Evolutionary conservation across 2,797 vertebrate species (phyloP).

Genomic region (Gallinago solitaria): DNA sequence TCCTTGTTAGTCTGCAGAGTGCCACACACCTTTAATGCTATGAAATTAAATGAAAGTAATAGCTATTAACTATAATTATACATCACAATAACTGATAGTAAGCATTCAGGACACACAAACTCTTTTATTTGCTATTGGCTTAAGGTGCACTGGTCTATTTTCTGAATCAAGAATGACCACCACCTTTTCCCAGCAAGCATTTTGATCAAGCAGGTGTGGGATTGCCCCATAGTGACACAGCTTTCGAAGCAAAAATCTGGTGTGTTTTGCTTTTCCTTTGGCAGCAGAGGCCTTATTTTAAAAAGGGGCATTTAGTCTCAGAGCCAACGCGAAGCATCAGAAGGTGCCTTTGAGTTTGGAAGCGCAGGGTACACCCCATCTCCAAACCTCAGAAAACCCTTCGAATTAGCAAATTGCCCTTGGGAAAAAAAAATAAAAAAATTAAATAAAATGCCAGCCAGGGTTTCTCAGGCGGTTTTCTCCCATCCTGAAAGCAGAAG

Average conservation of each 20-base stretch:
- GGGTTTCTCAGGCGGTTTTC: accelerated
- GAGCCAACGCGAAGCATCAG: not conserved
- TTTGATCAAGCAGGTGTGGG: not conserved
- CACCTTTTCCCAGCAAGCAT: not conserved
- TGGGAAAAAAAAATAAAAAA: no score
- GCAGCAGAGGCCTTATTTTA: not conserved
- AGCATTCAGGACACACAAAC: not conserved
- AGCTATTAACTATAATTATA: not conserved
- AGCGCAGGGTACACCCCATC: not conserved
- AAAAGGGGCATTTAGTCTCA: not conserved
- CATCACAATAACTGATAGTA: not conserved
- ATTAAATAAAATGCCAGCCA: accelerated
- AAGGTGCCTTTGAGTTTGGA: not conserved
- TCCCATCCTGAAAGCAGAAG: not conserved
- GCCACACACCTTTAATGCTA: not conserved
- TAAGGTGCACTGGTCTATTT: not conserved
- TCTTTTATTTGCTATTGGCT: not conserved
- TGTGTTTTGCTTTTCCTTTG: not conserved
- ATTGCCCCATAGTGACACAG: not conserved
- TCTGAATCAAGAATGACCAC: not conserved
- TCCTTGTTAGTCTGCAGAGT: not conserved
- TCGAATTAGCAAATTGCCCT: no score
- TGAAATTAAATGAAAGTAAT: not conserved
- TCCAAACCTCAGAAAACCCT: not conserved
- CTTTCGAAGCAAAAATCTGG: not conserved